Evolutionary conservation across 2,113 vertebrate species (phyloP).

Genomic region (Lontra canadensis): DNA sequence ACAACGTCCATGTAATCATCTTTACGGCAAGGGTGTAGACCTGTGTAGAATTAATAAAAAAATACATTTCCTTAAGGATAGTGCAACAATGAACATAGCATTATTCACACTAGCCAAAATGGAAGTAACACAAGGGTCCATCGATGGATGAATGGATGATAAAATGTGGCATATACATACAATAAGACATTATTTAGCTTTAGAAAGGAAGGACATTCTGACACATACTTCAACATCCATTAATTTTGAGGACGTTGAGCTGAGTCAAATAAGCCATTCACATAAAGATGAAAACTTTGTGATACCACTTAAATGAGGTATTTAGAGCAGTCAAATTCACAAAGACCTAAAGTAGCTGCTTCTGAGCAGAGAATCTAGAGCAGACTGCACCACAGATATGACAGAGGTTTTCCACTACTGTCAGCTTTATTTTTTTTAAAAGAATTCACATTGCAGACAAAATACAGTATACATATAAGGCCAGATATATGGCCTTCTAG

Average conservation of each 20-base stretch:
- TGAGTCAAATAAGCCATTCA: neutral
- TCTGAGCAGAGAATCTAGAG: neutral
- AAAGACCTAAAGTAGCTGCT: neutral
- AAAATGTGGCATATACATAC: neutral
- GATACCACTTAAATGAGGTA: neutral
- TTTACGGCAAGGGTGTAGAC: neutral
- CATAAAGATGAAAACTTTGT: neutral
- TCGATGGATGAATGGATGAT: neutral
- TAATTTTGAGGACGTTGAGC: neutral
- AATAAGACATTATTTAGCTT: neutral
- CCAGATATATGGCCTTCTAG: neutral
- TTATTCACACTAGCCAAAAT: neutral
- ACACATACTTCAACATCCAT: neutral
- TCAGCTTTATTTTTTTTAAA: neutral
- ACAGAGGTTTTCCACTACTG: neutral
- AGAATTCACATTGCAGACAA: neutral
- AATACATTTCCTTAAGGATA: neutral
- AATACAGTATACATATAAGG: neutral
- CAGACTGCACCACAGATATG: neutral
- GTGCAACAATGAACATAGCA: fast-evolving
- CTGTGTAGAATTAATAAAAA: neutral
- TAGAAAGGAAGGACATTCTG: neutral
- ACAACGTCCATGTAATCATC: neutral
- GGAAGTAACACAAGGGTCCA: neutral
- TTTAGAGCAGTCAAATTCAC: neutral